Percentiles rank a stretch among this genome's conserved stretches.
These are phyloP conservation scores for Strigamia transsilvanica DNA, from an alignment of 2,888 invertebrate genomes.

Conservation along the genomic window DNA sequence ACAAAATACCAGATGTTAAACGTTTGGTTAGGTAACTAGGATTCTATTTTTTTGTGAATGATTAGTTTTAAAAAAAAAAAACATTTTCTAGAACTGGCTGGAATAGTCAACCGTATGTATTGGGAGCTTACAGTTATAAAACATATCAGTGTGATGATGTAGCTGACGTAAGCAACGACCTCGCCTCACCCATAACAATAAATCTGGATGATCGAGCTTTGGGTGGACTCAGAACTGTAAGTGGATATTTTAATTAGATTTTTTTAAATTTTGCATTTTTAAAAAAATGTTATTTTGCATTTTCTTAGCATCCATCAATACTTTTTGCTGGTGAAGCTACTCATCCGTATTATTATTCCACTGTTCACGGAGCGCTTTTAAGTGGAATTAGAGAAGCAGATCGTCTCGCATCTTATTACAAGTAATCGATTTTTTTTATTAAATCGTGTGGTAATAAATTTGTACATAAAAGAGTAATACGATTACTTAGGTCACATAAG, in stretches of 20 bases:
- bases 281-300: neutral
- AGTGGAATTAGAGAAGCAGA: conserved; percentile 78
- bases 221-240: conserved; percentile 1
- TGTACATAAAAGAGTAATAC: neutral
- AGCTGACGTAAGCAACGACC: neutral
- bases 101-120: conserved; percentile 74
- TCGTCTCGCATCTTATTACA: conserved; percentile 65
- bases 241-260: too few species aligned
- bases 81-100: conserved; percentile 71
- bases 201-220: conserved; percentile 39
- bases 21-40: conserved; percentile 38
- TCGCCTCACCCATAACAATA: neutral
- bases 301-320: conserved; percentile 57
- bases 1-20: neutral
- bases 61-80: too few species aligned
- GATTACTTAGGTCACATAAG: neutral
- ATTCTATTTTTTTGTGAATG: too few species aligned
- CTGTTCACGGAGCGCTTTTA: conserved; percentile 78
- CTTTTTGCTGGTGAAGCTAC: conserved; percentile 64
- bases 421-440: conserved; percentile 57
- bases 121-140: conserved; percentile 75
- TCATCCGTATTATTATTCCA: conserved; percentile 69
- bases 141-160: conserved; percentile 23
- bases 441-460: too few species aligned
- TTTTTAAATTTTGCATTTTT: neutral